These are phyloP conservation scores for Xyrauchen texanus DNA, from an alignment of 2,113 vertebrate species.

Conservation along the genomic window DNA sequence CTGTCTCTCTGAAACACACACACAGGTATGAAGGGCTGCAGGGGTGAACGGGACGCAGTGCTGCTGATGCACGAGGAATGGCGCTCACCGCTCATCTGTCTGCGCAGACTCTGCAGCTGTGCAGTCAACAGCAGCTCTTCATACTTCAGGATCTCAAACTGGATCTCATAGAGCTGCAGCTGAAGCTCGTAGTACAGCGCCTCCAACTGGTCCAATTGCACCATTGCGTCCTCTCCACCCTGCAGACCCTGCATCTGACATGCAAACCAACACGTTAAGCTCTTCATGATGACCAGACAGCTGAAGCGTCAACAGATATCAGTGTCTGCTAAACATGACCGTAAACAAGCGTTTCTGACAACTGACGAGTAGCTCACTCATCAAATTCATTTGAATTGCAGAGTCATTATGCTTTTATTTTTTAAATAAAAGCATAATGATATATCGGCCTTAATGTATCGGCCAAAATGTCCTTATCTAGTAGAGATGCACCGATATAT, in stretches of 20 bases:
- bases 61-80: not conserved
- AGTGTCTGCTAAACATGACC: no score
- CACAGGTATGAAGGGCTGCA: not conserved
- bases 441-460: no score
- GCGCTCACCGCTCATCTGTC: constrained; percentile 87
- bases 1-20: constrained; percentile 71
- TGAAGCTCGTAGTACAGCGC: constrained; percentile 94
- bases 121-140: constrained; percentile 93
- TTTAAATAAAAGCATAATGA: no score
- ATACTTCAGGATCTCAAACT: constrained; percentile 93
- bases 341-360: no score
- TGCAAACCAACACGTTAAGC: not conserved
- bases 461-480: no score
- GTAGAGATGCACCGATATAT: no score
- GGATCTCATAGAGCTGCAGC: constrained; percentile 94
- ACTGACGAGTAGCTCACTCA: no score
- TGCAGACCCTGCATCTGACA: constrained; percentile 91
- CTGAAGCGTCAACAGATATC: not conserved
- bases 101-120: constrained; percentile 91
- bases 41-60: not conserved
- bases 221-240: constrained; percentile 88
- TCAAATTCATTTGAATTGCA: no score
- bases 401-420: no score
- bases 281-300: not conserved
- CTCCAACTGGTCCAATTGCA: constrained; percentile 90